Evolutionary conservation across 1,140 invertebrate species (phyloP).

Genomic region (Nasonia vitripennis): DNA sequence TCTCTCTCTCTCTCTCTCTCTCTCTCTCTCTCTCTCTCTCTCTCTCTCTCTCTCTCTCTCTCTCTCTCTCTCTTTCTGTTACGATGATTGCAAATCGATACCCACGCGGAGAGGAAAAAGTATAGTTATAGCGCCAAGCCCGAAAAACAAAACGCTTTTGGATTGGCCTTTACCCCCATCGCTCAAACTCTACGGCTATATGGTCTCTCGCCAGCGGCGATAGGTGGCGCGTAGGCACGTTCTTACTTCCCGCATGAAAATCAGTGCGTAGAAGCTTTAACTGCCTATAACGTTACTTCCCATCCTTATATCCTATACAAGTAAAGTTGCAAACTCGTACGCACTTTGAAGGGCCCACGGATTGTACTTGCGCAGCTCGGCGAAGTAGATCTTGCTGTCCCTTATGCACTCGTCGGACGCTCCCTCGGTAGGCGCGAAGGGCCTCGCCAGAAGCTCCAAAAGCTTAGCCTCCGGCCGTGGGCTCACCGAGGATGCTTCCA

Average conservation of each 20-base stretch:
- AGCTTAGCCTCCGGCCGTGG: conserved; percentile 58
- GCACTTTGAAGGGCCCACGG: conserved; percentile 68
- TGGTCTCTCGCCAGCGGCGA: too few relatives aligned
- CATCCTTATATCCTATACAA: too few relatives aligned
- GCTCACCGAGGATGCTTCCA: not conserved
- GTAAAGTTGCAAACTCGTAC: not conserved
- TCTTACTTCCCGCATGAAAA: too few relatives aligned
- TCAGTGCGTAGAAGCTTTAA: not conserved
- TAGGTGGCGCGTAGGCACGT: too few relatives aligned
- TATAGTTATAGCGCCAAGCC: too few relatives aligned
- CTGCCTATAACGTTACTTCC: conserved; percentile 33
- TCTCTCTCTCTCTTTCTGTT: not conserved
- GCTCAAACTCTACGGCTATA: too few relatives aligned
- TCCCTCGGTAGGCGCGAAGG: conserved; percentile 56
- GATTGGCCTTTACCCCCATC: too few relatives aligned
- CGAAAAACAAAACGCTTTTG: too few relatives aligned
- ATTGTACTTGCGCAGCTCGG: conserved; percentile 55
- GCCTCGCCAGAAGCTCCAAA: conserved; percentile 53
- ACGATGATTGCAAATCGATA: not conserved
- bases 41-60: not conserved
- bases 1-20: not conserved
- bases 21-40: not conserved
- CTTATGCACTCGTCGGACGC: conserved; percentile 56
- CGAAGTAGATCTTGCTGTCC: conserved; percentile 59
- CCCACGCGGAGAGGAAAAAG: too few relatives aligned